Evolutionary conservation across 2,888 invertebrate genomes (phyloP), one percentile per base, ranked within the genome.

Genomic region (Cheilosia variabilis): DNA sequence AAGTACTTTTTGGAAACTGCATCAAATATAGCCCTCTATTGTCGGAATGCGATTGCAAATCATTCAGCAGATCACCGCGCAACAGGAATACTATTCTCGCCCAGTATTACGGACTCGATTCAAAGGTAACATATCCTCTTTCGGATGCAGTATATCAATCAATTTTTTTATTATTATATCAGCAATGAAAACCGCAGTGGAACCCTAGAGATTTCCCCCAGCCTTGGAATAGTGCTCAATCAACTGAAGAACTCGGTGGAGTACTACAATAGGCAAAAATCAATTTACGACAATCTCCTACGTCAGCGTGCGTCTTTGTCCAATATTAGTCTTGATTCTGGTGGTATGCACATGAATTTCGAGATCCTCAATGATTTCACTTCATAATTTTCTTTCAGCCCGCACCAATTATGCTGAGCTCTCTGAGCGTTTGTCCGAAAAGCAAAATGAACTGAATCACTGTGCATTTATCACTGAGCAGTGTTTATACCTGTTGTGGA

Each of bases 401-500:
- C 88, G 93, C 93, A 87, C 89, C 47, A 90, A 89, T 53, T 90
- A 87, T 75, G 45, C 89, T 86, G 92, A 94, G 73, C 89, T 95
- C 2, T 92, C 93, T 13, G 93, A 93, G 57, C 93, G 93, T 87
- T 90, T 94, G 69, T 92, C 92, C 58, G 93, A 94, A 87, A 95
- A 94, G 88, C 93, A 93, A 82, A 93, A 93, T 76, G 94, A 95
- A 90, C 93, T 95, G 88, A 94, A 93, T 88, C 93, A 94, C 89
- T 94, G 95, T 89, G 93, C 94, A 63, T 94, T 95, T 89, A 95
- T 96, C 73, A 94, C 95, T 24, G 96, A 96, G 90, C 94, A 95
- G 88, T 94, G 95, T 88, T 92, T 96, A 68, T 96, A 96, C 89
- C 93, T 97, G 82, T 93, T 97, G 86, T 96, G 96, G 96, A 94